Conservation (phyloP, 2,888 invertebrate species). For the Cenopis cana region DNA sequence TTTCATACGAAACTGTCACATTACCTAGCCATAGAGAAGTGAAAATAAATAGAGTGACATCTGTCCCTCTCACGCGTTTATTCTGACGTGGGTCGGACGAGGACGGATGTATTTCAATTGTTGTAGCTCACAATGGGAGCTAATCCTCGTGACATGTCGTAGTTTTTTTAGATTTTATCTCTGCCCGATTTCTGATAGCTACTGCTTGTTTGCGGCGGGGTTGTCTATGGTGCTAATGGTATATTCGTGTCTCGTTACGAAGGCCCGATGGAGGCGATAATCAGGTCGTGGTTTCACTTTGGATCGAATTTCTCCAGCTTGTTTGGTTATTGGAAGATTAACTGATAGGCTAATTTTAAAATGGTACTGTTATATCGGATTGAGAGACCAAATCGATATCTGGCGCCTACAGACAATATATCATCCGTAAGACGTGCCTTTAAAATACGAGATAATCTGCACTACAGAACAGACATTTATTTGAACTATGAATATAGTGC, state of each 20-base stretch:
- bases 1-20: slow-evolving; percentile 83
- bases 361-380: slow-evolving; percentile 10
- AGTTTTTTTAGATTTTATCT: slow-evolving; percentile 70
- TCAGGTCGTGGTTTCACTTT: slow-evolving; percentile 36
- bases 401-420: not conserved
- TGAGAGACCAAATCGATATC: slow-evolving; percentile 5
- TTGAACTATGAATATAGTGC: not conserved
- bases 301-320: slow-evolving; percentile 28
- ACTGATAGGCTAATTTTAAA: slow-evolving; percentile 31
- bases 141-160: slow-evolving; percentile 81
- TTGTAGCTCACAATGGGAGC: slow-evolving; percentile 75
- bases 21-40: slow-evolving; percentile 76
- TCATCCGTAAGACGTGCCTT: not conserved
- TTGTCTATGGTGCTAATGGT: slow-evolving; percentile 76
- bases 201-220: slow-evolving; percentile 71
- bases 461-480: not conserved
- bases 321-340: slow-evolving; percentile 30
- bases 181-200: slow-evolving; percentile 76
- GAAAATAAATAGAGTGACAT: slow-evolving; percentile 75
- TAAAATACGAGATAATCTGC: not conserved
- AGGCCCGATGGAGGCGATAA: slow-evolving; percentile 35
- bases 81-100: slow-evolving; percentile 57
- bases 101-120: slow-evolving; percentile 78
- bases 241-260: slow-evolving; percentile 76
- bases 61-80: slow-evolving; percentile 62